Evolutionary conservation across 2,797 vertebrate species (phyloP).

Genomic region (Melanogrammus aeglefinus): DNA sequence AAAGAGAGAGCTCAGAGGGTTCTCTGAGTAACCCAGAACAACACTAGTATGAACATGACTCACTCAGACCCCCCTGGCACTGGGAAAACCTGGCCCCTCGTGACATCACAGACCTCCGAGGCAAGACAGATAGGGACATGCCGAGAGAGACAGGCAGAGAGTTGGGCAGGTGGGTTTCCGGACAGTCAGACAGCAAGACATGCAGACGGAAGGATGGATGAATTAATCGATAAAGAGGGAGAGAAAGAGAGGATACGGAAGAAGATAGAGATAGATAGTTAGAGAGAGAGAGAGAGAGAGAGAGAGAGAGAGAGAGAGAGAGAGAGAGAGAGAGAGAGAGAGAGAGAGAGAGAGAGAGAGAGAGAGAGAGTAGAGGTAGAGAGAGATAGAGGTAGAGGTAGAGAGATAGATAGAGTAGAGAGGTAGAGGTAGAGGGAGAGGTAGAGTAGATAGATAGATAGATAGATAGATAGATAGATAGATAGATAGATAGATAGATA

Average conservation of each 20-base stretch:
- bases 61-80: too few species aligned
- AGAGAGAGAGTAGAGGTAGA: background rate
- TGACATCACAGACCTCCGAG: too few species aligned
- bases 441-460: background rate
- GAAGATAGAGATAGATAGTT: too few species aligned
- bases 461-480: background rate
- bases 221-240: background rate
- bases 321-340: background rate
- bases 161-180: too few species aligned
- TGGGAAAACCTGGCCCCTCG: too few species aligned
- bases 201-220: too few species aligned
- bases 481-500: background rate
- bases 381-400: background rate
- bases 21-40: conserved; percentile 19
- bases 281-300: background rate
- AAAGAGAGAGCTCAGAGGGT: conserved; percentile 21
- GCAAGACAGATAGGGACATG: too few species aligned
- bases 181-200: too few species aligned
- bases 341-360: background rate
- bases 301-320: background rate
- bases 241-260: background rate
- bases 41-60: too few species aligned
- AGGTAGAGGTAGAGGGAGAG: background rate
- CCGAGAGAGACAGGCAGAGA: too few species aligned
- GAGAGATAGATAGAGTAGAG: background rate